Base-by-base conservation (phyloP, 2,888 invertebrate species). In the Meghimatium bilineatum region DNA sequence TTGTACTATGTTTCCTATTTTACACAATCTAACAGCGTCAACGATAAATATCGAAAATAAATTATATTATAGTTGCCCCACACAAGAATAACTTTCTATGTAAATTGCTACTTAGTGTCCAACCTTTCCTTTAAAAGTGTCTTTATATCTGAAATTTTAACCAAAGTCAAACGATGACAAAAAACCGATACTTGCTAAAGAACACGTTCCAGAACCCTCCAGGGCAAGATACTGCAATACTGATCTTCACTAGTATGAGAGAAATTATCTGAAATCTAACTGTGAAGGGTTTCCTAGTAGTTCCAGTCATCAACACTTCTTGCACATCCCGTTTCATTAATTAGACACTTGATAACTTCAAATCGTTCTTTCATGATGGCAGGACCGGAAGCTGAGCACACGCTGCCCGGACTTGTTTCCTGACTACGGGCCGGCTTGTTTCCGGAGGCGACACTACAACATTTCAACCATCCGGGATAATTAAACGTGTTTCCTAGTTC, bases 381-480 rank as follows among this genome's bases (percentile, higher is more conserved):
- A 49, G 67, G 10, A 38, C 80, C 84, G 84, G 84, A 84, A 80
- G 80, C 67, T 36, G n/a, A 74, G 74, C 75, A 75, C 75, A 80
- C 74, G 84, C 49, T 66, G 72, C 80, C 80, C 84, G 80, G 74
- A 67, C 75, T 84, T 80, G 79, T 80, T 84, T 84, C 80, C 84
- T 84, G 84, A 84, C 84, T 80, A 74, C 52, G 80, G 75, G 36
- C 60, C 72, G 23, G 49, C 49, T 10, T 17, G 66, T 78, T 78
- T 83, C 83, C 83, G 83, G 76, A 66, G 20, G 34, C 32, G 32
- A 67, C 66, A 29, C 71, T 72, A 60, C n/a, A 77, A 69, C 52
- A 79, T 63, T 49, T 71, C 56, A 44, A 12, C 60, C 44, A 17
- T 56, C 17, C 44, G 5, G 67, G 38, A 78, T 78, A 83, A 83